phyloP scores from a whole-genome alignment of 2,797 vertebrate species.

The Sarcophilus harrisii region DNA sequence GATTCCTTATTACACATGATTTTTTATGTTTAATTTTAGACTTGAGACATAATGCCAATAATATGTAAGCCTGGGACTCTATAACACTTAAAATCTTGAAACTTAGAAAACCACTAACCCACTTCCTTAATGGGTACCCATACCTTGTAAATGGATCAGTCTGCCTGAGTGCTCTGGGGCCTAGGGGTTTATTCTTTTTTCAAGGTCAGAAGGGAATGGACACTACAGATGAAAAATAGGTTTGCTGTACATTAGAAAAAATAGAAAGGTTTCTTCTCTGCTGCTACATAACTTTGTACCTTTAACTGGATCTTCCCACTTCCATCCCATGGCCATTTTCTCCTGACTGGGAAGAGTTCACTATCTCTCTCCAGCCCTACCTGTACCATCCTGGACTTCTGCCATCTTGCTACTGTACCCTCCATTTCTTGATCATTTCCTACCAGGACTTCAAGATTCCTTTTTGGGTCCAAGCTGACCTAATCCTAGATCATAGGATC shows the following conservation, averaged over 20 bases:
- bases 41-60: background rate
- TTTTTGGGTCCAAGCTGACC: background rate
- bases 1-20: background rate
- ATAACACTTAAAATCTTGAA: background rate
- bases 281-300: background rate
- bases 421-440: background rate
- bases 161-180: background rate
- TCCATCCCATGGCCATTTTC: background rate
- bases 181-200: background rate
- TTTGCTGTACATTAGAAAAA: background rate
- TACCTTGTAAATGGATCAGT: background rate
- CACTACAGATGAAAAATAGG: background rate
- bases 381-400: background rate
- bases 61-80: background rate
- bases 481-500: background rate
- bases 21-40: background rate
- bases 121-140: background rate
- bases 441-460: background rate
- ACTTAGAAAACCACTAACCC: background rate
- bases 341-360: background rate
- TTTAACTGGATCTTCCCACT: background rate
- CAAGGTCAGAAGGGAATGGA: background rate
- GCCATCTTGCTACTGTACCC: background rate
- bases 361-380: background rate
- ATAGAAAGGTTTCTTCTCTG: background rate